Percentiles rank a stretch among this genome's conserved stretches.
phyloP scores from a whole-genome alignment of 1,140 invertebrate genomes.

The Drosophila albomicans region DNA sequence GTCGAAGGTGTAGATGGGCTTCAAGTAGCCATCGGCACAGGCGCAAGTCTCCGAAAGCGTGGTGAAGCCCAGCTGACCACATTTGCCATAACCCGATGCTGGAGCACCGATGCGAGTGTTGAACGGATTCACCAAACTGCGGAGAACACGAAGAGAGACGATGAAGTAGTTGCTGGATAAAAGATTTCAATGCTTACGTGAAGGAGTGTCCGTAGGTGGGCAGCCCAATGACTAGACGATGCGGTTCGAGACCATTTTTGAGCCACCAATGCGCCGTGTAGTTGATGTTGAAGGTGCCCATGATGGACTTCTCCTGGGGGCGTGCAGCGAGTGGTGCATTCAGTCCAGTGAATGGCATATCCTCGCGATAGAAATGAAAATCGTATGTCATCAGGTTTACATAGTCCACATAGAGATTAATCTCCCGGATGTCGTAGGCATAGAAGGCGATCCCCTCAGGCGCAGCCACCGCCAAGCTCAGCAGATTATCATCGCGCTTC shows the following conservation, averaged over 20 bases:
- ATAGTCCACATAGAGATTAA: slow-evolving; percentile 93
- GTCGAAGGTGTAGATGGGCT: slow-evolving; percentile 87
- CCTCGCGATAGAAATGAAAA: slow-evolving; percentile 91
- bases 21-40: slow-evolving; percentile 87
- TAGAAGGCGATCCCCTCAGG: slow-evolving; percentile 89
- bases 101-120: slow-evolving; percentile 90
- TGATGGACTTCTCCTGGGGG: slow-evolving; percentile 87
- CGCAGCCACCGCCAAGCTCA: slow-evolving; percentile 92
- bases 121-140: slow-evolving; percentile 88
- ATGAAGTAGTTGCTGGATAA: not conserved
- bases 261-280: slow-evolving; percentile 93
- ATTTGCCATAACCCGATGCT: slow-evolving; percentile 88
- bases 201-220: slow-evolving; percentile 96
- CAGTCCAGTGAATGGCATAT: slow-evolving; percentile 91
- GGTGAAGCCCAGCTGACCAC: slow-evolving; percentile 90
- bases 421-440: slow-evolving; percentile 90
- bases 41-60: slow-evolving; percentile 89
- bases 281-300: slow-evolving; percentile 92
- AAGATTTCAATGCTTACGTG: slow-evolving; percentile 85
- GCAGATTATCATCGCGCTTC: slow-evolving; percentile 86
- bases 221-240: slow-evolving; percentile 95
- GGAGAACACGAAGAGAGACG: not conserved
- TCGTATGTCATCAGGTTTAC: slow-evolving; percentile 96
- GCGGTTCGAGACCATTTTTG: slow-evolving; percentile 90
- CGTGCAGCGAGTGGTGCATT: slow-evolving; percentile 91